phyloP scores from a whole-genome alignment of 2,888 invertebrate species.

The Laspeyria flexula region DNA sequence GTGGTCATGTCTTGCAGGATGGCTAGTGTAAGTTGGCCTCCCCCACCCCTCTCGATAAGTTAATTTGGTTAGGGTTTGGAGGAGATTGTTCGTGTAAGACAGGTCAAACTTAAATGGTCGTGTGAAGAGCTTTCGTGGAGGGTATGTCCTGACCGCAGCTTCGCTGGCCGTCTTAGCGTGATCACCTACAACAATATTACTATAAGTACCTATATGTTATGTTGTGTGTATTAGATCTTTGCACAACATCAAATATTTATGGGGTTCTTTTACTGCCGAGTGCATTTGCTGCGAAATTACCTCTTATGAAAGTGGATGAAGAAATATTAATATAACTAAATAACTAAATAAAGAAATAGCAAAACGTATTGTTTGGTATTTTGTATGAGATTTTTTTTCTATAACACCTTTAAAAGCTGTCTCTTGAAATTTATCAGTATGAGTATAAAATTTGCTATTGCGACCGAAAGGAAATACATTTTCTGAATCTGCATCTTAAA shows the following conservation, averaged over 20 bases:
- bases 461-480: no score
- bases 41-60: constrained; percentile 47
- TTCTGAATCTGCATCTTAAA: no score
- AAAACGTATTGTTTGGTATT: no score
- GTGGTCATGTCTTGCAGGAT: constrained; percentile 72
- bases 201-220: constrained; percentile 26
- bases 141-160: constrained; percentile 67
- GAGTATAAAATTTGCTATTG: no score
- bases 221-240: constrained; percentile 13
- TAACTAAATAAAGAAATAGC: no score
- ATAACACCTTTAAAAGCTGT: no score
- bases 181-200: constrained; percentile 40
- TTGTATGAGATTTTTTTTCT: no score
- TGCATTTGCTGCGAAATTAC: not conserved
- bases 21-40: constrained; percentile 59
- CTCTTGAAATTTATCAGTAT: no score
- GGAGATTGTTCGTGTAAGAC: constrained; percentile 51
- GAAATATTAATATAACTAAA: not conserved
- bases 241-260: constrained; percentile 8
- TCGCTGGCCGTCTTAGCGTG: constrained; percentile 57
- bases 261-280: not conserved
- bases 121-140: constrained; percentile 61
- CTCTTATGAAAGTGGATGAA: not conserved
- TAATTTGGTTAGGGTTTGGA: constrained; percentile 60
- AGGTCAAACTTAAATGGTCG: constrained; percentile 56